Evolutionary conservation across 2,797 vertebrate species (phyloP).

Genomic region (Champsocephalus esox): DNA sequence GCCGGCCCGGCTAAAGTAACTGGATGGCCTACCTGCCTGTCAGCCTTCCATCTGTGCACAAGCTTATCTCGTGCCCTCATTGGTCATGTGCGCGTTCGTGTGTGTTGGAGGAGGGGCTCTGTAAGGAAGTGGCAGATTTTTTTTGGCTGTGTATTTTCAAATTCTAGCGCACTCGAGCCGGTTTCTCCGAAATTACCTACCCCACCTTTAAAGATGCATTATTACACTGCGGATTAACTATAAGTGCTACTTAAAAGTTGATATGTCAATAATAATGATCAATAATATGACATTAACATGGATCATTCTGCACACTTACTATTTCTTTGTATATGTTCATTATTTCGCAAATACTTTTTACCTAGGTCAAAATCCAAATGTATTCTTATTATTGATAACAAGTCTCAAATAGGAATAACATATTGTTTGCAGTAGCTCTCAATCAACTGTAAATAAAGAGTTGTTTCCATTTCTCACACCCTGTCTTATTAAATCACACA

Average conservation of each 20-base stretch:
- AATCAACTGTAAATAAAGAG: neutral
- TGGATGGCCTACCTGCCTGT: too few relatives aligned
- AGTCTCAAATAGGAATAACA: neutral
- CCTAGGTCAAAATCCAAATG: too few relatives aligned
- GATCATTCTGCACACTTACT: neutral
- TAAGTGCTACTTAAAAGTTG: neutral
- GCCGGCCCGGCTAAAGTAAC: too few relatives aligned
- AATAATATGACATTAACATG: neutral
- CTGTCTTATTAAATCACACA: neutral
- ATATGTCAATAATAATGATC: neutral
- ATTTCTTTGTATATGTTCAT: neutral
- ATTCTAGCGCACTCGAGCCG: too few relatives aligned
- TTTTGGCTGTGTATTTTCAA: too few relatives aligned
- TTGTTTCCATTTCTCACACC: neutral
- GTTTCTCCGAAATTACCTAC: too few relatives aligned
- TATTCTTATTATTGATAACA: neutral
- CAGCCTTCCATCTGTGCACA: too few relatives aligned
- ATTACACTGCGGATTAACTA: neutral
- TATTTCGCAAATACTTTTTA: neutral
- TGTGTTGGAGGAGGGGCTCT: too few relatives aligned
- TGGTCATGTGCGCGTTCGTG: too few relatives aligned
- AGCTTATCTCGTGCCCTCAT: too few relatives aligned
- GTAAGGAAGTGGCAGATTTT: too few relatives aligned
- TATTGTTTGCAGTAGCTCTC: neutral
- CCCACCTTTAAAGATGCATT: neutral